These are phyloP conservation scores for Procavia capensis DNA, from an alignment of 2,113 vertebrate species.

Conservation along the genomic window DNA sequence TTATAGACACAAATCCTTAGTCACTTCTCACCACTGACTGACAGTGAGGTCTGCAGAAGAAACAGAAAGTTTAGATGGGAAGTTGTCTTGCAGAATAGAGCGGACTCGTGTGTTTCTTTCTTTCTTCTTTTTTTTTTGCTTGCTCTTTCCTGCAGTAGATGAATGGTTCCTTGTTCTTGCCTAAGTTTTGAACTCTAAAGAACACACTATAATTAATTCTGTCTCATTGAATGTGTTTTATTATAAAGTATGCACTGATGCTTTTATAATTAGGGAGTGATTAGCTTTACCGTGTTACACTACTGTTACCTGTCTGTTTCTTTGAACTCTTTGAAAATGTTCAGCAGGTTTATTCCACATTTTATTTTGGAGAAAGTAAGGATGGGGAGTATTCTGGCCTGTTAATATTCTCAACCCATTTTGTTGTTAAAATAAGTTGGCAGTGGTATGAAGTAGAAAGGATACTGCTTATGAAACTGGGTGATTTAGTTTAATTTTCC, in stretches of 20 bases:
- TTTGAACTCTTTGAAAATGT: conserved; percentile 37
- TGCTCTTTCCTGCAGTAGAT: conserved; percentile 8
- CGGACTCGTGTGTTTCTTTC: background rate
- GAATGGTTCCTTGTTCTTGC: conserved; percentile 64
- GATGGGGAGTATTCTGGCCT: background rate
- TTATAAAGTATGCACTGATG: conserved; percentile 46
- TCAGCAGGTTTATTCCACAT: conserved; percentile 3
- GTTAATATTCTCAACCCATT: conserved; percentile 42
- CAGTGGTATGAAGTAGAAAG: background rate
- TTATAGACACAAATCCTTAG: conserved; percentile 78
- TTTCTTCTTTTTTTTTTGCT: background rate
- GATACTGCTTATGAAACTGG: background rate
- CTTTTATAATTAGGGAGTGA: conserved; percentile 43
- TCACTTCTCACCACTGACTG: conserved; percentile 69
- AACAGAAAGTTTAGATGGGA: conserved; percentile 72
- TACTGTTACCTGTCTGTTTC: conserved; percentile 20
- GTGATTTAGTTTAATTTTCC: background rate
- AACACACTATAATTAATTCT: conserved; percentile 57
- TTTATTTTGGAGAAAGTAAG: conserved; percentile 48
- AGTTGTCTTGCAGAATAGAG: conserved; percentile 60
- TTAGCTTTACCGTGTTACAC: conserved; percentile 40
- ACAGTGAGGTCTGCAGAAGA: conserved; percentile 76
- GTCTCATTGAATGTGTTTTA: conserved; percentile 72
- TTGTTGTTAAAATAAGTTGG: background rate
- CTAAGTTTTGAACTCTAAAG: conserved; percentile 78